phyloP scores from a whole-genome alignment of 2,888 invertebrate genomes.

The Leucania comma region DNA sequence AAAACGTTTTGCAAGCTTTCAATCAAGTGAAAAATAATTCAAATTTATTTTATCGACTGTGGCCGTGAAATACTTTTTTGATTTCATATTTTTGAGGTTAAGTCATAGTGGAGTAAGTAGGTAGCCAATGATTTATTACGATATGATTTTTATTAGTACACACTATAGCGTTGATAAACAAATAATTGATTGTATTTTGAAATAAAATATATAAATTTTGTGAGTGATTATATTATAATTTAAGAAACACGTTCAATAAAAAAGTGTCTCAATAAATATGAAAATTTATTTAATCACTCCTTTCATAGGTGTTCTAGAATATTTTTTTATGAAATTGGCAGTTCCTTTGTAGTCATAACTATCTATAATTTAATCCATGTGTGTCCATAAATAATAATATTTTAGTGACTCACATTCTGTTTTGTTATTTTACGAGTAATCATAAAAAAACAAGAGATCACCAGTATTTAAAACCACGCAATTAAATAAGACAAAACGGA shows the following conservation, averaged over 20 bases:
- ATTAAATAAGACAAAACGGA: not conserved
- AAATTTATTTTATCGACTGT: not conserved
- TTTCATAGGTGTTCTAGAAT: no score
- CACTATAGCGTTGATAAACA: not conserved
- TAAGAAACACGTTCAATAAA: not conserved
- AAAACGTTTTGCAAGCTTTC: slow-evolving; percentile 29
- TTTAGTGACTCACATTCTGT: not conserved
- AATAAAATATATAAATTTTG: not conserved
- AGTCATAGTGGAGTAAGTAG: not conserved
- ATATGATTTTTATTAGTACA: not conserved
- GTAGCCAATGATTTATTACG: no score
- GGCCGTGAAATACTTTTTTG: not conserved
- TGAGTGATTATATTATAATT: slow-evolving; percentile 9
- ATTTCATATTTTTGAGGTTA: slow-evolving; percentile 1
- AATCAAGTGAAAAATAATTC: slow-evolving; percentile 12
- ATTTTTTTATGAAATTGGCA: no score
- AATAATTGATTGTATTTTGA: not conserved
- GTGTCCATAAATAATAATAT: not conserved
- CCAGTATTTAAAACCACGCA: not conserved
- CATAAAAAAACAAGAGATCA: not conserved
- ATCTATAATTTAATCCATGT: no score
- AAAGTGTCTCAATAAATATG: not conserved
- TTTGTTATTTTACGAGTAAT: not conserved
- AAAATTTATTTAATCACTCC: no score
- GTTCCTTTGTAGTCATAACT: no score